Evolutionary conservation across 2,888 invertebrate species (phyloP).

Genomic region (Parnassius smintheus): DNA sequence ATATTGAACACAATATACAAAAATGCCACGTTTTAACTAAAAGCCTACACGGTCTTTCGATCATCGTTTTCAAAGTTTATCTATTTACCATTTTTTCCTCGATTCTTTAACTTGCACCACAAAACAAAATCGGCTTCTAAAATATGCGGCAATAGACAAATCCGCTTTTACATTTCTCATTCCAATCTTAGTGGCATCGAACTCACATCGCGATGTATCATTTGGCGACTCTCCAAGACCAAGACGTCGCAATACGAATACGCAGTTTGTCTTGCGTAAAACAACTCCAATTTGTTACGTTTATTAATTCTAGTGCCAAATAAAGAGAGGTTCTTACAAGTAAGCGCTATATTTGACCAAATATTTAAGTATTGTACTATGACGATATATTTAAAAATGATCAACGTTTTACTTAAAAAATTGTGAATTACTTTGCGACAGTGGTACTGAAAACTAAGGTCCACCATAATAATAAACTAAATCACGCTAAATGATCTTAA

Average conservation of each 20-base stretch:
- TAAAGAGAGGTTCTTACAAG: conserved; percentile 11
- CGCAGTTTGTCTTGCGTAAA: conserved; percentile 13
- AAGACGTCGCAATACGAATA: conserved; percentile 11
- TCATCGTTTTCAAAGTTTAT: background rate
- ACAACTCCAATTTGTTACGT: conserved; percentile 13
- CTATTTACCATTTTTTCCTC: background rate
- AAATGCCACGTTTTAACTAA: no score
- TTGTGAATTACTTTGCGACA: no score
- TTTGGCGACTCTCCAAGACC: conserved; percentile 22
- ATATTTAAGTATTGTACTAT: no score
- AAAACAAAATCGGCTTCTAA: background rate
- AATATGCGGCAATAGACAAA: conserved; percentile 16
- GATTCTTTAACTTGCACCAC: background rate
- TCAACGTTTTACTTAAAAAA: no score
- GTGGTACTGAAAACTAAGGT: no score
- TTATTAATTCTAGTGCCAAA: conserved; percentile 14
- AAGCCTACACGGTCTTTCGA: no score
- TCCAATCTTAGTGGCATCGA: conserved; percentile 5
- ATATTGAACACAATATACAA: no score
- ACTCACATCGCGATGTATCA: conserved; percentile 9
- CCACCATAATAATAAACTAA: no score
- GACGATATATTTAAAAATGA: no score
- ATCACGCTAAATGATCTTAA: no score
- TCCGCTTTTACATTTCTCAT: background rate
- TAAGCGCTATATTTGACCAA: background rate